Evolutionary conservation across 2,797 vertebrate genomes (phyloP).

Genomic region (Silurus lanzhouensis): DNA sequence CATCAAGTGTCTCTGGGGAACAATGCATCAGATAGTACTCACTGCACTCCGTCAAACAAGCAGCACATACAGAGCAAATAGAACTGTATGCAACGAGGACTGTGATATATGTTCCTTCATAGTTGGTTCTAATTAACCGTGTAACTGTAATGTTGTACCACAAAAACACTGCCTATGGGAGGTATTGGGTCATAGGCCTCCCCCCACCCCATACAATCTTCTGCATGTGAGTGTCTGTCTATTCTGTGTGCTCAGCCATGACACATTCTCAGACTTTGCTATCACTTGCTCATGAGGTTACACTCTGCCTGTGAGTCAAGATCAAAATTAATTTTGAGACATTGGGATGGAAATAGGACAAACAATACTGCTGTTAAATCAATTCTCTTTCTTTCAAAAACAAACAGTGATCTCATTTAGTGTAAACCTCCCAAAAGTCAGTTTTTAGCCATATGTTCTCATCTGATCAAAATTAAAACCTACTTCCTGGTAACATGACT

Average conservation of each 20-base stretch:
- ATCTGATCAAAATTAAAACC: neutral
- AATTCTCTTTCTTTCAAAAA: neutral
- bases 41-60: slow-evolving; percentile 16
- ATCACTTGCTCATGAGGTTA: neutral
- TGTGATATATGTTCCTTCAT: slow-evolving; percentile 10
- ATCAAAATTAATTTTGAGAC: slow-evolving; percentile 13
- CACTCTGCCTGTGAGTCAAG: neutral
- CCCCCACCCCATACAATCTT: neutral
- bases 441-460: neutral
- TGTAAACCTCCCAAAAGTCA: neutral
- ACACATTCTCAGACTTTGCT: neutral
- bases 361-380: neutral
- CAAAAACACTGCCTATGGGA: neutral
- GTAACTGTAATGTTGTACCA: neutral
- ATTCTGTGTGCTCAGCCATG: neutral
- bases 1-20: neutral
- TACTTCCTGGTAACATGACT: neutral
- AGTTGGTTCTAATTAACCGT: neutral
- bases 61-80: neutral
- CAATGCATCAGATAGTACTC: neutral
- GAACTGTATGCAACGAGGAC: neutral
- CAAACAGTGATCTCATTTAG: slow-evolving; percentile 2
- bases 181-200: neutral
- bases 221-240: neutral
- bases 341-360: neutral